phyloP scores from a whole-genome alignment of 2,797 vertebrate genomes.

The Sebastolobus alascanus region DNA sequence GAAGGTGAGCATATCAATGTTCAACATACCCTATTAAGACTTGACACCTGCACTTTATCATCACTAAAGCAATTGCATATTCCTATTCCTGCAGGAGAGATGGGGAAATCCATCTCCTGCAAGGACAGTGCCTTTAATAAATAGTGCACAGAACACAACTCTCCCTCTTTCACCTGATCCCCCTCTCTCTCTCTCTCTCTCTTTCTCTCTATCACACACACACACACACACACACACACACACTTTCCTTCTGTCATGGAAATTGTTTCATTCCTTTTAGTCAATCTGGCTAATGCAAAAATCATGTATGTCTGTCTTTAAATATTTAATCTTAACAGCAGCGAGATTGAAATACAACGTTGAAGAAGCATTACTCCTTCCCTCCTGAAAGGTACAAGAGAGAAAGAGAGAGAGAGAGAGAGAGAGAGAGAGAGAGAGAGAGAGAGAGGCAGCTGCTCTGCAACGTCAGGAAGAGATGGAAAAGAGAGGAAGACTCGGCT shows the following conservation, averaged over 20 bases:
- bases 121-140: slow-evolving; percentile 81
- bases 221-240: slow-evolving; percentile 32
- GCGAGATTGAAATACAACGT: slow-evolving; percentile 82
- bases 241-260: slow-evolving; percentile 62
- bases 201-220: background rate
- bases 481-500: slow-evolving; percentile 55
- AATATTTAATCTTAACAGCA: slow-evolving; percentile 86
- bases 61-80: slow-evolving; percentile 83
- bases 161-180: slow-evolving; percentile 68
- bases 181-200: background rate
- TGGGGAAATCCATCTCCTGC: slow-evolving; percentile 78
- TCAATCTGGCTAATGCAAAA: slow-evolving; percentile 88
- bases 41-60: slow-evolving; percentile 84
- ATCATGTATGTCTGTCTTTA: slow-evolving; percentile 85
- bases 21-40: slow-evolving; percentile 81
- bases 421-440: slow-evolving; percentile 24
- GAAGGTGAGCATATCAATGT: slow-evolving; percentile 79
- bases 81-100: slow-evolving; percentile 75
- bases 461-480: slow-evolving; percentile 61
- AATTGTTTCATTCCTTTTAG: slow-evolving; percentile 85
- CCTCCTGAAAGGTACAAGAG: slow-evolving; percentile 76
- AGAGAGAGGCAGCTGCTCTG: slow-evolving; percentile 58
- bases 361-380: slow-evolving; percentile 74
- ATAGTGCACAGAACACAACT: slow-evolving; percentile 76
- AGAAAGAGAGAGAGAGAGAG: slow-evolving; percentile 43